A percentile compares a stretch with the other conserved stretches of the same genome.
phyloP scores from a whole-genome alignment of 2,113 vertebrate species.

The Anarrhichthys ocellatus region DNA sequence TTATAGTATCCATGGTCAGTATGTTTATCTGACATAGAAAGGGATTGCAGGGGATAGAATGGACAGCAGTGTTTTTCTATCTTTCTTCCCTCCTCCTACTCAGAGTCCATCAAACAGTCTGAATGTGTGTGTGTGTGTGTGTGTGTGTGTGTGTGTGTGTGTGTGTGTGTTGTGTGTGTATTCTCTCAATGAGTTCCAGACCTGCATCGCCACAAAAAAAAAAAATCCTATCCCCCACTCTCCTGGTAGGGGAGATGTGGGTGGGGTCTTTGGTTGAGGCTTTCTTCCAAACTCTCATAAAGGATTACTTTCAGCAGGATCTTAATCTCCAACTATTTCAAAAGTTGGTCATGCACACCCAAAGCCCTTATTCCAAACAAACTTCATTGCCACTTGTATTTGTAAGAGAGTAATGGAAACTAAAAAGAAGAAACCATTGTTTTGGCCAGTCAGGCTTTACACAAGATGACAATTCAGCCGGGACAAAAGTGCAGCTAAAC shows the following conservation, averaged over 20 bases:
- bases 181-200: conserved; percentile 79
- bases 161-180: background rate
- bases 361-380: conserved; percentile 24
- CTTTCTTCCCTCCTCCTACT: conserved; percentile 13
- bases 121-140: background rate
- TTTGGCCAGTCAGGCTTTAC: background rate
- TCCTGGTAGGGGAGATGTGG: conserved; percentile 51
- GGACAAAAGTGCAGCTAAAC: conserved; percentile 1
- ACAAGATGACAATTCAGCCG: conserved; percentile 6
- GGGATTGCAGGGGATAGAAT: background rate
- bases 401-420: background rate
- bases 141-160: conserved; percentile 1
- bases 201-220: conserved; percentile 36
- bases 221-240: conserved; percentile 33
- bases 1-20: background rate
- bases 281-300: conserved; percentile 42
- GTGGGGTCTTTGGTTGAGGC: conserved; percentile 52
- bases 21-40: background rate
- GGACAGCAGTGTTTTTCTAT: conserved; percentile 19
- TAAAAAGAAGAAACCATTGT: conserved; percentile 9
- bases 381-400: background rate
- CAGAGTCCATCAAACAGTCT: conserved; percentile 53
- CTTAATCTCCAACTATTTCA: conserved; percentile 24
- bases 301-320: conserved; percentile 41
- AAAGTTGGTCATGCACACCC: conserved; percentile 6